Evolutionary conservation across 2,888 invertebrate species (phyloP).

Genomic region (Seira musarum): DNA sequence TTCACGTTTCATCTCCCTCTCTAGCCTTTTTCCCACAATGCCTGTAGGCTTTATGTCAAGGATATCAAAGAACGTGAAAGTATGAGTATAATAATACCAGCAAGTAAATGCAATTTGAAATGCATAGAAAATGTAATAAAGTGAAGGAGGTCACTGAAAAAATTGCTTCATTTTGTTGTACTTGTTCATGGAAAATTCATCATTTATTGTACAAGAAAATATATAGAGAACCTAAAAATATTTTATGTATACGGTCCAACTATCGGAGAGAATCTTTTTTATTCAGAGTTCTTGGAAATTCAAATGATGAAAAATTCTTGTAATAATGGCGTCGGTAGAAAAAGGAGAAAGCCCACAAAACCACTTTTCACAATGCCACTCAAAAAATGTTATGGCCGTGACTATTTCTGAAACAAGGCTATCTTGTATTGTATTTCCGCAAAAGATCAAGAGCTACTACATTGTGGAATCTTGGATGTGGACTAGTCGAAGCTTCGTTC

Average conservation of each 20-base stretch:
- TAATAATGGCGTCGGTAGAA: not conserved
- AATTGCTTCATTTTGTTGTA: slow-evolving; percentile 31
- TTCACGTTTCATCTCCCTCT: no score
- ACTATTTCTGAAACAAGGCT: no score
- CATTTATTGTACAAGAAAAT: no score
- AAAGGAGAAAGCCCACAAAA: not conserved
- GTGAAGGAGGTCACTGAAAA: slow-evolving; percentile 42
- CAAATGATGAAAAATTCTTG: not conserved
- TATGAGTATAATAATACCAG: not conserved
- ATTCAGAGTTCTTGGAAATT: not conserved
- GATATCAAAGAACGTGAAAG: not conserved
- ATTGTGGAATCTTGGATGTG: no score
- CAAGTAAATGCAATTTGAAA: slow-evolving; percentile 38
- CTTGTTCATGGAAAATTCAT: no score
- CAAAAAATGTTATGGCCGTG: no score
- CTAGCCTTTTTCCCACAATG: not conserved
- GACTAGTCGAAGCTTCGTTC: no score
- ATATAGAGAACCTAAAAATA: no score
- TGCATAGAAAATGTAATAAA: slow-evolving; percentile 53
- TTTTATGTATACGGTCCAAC: no score
- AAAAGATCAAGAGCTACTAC: no score
- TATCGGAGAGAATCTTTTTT: not conserved
- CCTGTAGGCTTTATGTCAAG: slow-evolving; percentile 40
- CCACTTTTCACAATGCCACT: not conserved
- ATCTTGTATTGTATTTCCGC: no score